Evolutionary conservation across 2,113 vertebrate genomes (phyloP), one percentile per base, ranked within the genome.

Genomic region (Megaleporinus macrocephalus): DNA sequence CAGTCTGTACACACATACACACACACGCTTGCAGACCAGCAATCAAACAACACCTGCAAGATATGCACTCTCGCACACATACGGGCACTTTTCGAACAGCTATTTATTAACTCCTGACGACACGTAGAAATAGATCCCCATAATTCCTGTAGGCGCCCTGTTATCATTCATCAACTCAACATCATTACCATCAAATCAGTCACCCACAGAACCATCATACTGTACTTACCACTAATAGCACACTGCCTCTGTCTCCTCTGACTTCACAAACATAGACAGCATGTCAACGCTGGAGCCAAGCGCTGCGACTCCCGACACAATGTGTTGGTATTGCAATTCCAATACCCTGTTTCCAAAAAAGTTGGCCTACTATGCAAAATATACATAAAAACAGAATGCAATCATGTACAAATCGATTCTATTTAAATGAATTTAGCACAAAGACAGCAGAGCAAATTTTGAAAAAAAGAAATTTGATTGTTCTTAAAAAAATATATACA

Each of bases 11-110:
- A 66, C 61, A 44, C 44, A 73, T 5, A 70, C 20, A 73, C 61
- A 80, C 26, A 80, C 59, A 33, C 13, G 61, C 18, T 9, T 12
- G 61, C 4, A 65, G 7, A 27, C 81, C 0, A 36, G 51, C 4
- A 24, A 73, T 63, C 0, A 79, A 20, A 59, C 24, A 47, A 7
- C 66, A 70, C 5, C 13, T 44, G 82, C 81, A 18, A n/a, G 11
- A 76, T 82, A 81, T 76, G 88, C 87, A 62, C 18, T 33, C 74
- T 33, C 30, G 15, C 66, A 22, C 81, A 59, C 78, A 84, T 72
- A 76, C 83, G 86, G 27, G 89, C 9, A 69, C 26, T 61, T 61
- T 1, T 62, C 61, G 33, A 30, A 76, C 7, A 61, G 13, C 33
- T 75, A 55, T 74, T 62, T 76, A 47, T 68, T 30, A 41, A 70